Conservation (phyloP, 2,888 invertebrate genomes). For the Aplocera efformata region DNA sequence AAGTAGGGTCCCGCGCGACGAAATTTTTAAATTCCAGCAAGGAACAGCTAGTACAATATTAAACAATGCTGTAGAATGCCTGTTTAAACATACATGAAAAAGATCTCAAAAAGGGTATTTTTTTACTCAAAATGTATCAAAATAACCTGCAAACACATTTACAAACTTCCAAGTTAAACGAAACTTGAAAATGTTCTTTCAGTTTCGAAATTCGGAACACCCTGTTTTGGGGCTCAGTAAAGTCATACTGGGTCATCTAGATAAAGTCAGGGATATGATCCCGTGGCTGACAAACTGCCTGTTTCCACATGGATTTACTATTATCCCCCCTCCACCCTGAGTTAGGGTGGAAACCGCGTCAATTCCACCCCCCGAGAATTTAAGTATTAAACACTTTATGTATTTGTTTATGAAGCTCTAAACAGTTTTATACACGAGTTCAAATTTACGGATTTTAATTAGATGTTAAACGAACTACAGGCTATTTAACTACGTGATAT, state of each 20-base stretch:
- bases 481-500: too few species aligned
- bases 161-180: too few species aligned
- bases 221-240: slow-evolving; percentile 22
- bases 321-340: slow-evolving; percentile 12
- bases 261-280: slow-evolving; percentile 33
- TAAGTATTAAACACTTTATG: slow-evolving; percentile 26
- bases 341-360: slow-evolving; percentile 18
- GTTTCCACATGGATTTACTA: slow-evolving; percentile 38
- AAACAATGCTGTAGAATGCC: too few species aligned
- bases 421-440: slow-evolving; percentile 11
- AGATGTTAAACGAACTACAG: slow-evolving; percentile 2
- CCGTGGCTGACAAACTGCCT: slow-evolving; percentile 37
- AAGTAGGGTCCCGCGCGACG: too few species aligned
- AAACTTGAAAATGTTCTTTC: too few species aligned
- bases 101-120: too few species aligned
- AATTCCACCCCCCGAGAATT: slow-evolving; percentile 15
- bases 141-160: too few species aligned
- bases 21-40: too few species aligned
- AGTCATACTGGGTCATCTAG: slow-evolving; percentile 34
- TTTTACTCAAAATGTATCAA: too few species aligned
- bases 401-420: slow-evolving; percentile 28
- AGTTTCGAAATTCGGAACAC: background rate
- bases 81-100: too few species aligned
- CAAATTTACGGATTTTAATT: slow-evolving; percentile 6
- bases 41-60: too few species aligned